A percentile compares a stretch with the other conserved stretches of the same genome.
Evolutionary conservation across 2,888 invertebrate genomes (phyloP).

Genomic region (Cartodere bifasciata): DNA sequence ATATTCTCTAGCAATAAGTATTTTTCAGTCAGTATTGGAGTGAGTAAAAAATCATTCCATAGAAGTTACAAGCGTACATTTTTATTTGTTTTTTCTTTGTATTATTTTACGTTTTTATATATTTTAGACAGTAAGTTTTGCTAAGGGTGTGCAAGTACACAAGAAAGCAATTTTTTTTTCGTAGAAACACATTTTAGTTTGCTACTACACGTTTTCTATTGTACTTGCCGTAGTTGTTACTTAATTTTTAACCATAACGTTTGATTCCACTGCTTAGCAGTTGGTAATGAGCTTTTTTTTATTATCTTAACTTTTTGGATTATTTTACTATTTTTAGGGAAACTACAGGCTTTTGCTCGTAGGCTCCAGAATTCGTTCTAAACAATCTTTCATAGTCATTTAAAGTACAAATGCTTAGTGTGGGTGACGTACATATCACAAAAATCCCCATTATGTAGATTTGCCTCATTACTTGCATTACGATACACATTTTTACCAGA

Average conservation of each 20-base stretch:
- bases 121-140: conserved; percentile 11
- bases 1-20: conserved; percentile 40
- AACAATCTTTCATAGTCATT: conserved; percentile 58
- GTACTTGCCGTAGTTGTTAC: conserved; percentile 1
- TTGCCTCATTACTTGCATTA: too few relatives aligned
- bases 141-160: conserved; percentile 5
- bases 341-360: too few relatives aligned
- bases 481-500: too few relatives aligned
- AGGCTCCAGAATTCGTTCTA: conserved; percentile 22
- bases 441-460: neutral
- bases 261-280: too few relatives aligned
- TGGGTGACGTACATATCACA: conserved; percentile 31
- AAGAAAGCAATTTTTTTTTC: neutral
- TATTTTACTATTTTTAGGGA: too few relatives aligned
- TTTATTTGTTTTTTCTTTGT: conserved; percentile 24
- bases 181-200: conserved; percentile 6
- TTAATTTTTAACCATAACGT: too few relatives aligned
- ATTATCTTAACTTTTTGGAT: too few relatives aligned
- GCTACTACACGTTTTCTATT: conserved; percentile 3
- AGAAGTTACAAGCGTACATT: conserved; percentile 18
- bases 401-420: conserved; percentile 66
- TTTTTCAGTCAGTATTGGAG: conserved; percentile 39
- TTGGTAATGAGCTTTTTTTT: too few relatives aligned
- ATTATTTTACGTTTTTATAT: conserved; percentile 26
- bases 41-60: conserved; percentile 35